A percentile compares a stretch with the other conserved stretches of the same genome.
These are phyloP conservation scores for Boulengeromyrus knoepffleri DNA, from an alignment of 2,113 vertebrate species.

Conservation along the genomic window DNA sequence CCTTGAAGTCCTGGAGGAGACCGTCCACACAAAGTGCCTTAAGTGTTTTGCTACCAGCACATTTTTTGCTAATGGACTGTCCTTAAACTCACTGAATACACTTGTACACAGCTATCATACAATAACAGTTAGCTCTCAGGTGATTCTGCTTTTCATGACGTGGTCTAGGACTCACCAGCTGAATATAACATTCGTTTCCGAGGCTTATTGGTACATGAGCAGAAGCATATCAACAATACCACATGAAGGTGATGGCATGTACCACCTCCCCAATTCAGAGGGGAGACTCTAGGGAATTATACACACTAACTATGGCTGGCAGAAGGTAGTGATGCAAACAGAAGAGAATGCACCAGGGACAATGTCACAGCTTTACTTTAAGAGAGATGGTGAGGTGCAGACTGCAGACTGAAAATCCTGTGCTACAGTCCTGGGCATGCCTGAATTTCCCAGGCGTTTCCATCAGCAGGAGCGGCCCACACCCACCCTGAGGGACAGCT, in stretches of 20 bases:
- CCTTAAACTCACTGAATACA: background rate
- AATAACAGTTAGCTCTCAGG: background rate
- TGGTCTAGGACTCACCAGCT: background rate
- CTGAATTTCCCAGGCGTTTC: background rate
- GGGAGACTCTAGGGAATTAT: background rate
- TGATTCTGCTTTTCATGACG: background rate
- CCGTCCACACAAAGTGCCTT: background rate
- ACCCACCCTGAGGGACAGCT: background rate
- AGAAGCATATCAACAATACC: background rate
- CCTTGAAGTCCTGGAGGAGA: constrained; percentile 79
- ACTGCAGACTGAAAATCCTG: background rate
- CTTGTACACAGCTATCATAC: background rate
- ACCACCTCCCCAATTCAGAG: background rate
- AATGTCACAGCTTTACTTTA: background rate
- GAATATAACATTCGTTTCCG: background rate
- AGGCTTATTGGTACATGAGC: background rate
- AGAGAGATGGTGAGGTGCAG: background rate
- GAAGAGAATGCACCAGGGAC: background rate
- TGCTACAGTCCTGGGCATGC: background rate
- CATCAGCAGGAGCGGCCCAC: background rate
- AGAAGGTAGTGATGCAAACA: background rate
- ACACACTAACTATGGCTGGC: background rate
- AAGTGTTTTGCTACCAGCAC: background rate
- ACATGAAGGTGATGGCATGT: background rate
- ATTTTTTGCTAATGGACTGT: background rate